Percentiles rank a stretch among this genome's conserved stretches.
These are phyloP conservation scores for Phymastichus coffea DNA, from an alignment of 1,140 invertebrate genomes.

Conservation along the genomic window DNA sequence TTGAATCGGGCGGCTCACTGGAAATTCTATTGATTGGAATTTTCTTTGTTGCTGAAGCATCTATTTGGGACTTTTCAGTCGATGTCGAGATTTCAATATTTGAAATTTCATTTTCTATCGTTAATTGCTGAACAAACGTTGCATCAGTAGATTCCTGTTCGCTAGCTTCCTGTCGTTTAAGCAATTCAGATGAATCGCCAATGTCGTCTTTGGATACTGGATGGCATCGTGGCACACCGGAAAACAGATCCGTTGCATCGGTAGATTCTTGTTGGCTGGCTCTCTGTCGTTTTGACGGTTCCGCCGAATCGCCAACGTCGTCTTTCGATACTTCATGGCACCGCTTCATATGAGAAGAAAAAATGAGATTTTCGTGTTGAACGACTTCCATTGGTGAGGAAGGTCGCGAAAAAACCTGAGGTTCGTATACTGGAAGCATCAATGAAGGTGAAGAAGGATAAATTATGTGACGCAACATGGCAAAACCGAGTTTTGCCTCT, in stretches of 20 bases:
- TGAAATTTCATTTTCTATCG: background rate
- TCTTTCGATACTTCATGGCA: background rate
- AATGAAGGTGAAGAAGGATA: conserved; percentile 5
- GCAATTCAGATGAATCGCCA: too few relatives aligned
- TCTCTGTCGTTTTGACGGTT: background rate
- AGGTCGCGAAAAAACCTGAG: background rate
- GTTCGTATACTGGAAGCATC: background rate
- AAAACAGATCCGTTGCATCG: too few relatives aligned
- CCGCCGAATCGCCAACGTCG: background rate
- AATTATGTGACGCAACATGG: conserved; percentile 2
- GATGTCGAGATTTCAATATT: background rate
- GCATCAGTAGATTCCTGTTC: too few relatives aligned
- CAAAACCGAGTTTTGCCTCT: conserved; percentile 16
- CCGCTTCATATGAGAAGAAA: background rate
- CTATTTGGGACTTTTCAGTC: background rate
- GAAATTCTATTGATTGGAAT: background rate
- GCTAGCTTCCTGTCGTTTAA: too few relatives aligned
- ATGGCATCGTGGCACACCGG: too few relatives aligned
- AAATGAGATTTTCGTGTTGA: background rate
- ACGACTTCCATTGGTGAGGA: background rate
- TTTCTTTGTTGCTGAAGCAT: background rate
- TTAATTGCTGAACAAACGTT: too few relatives aligned
- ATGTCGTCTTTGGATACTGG: too few relatives aligned
- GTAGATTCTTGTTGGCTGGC: too few relatives aligned
- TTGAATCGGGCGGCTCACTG: too few relatives aligned